Percentiles rank a stretch among this genome's conserved stretches.
Conservation (phyloP, 2,797 vertebrate genomes). For the Sebastes steindachneri region DNA sequence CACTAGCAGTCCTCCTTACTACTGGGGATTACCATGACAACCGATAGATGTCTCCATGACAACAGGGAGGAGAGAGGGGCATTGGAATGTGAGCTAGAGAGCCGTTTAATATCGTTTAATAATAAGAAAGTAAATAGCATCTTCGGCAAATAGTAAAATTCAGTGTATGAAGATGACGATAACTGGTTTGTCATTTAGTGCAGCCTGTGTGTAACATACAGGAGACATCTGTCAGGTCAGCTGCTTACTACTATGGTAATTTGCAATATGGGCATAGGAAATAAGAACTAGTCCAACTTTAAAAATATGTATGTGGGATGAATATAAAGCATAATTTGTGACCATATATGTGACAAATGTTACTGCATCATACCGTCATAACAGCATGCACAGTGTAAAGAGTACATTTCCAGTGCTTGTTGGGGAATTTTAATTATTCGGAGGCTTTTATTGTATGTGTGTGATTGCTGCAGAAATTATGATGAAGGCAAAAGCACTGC, state of each 20-base stretch:
- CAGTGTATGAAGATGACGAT: neutral
- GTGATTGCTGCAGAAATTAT: conserved; percentile 19
- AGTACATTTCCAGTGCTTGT: neutral
- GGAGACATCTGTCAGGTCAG: conserved; percentile 16
- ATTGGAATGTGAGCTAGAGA: conserved; percentile 15
- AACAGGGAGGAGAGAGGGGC: conserved; percentile 53
- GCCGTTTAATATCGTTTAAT: neutral
- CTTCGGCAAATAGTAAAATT: neutral
- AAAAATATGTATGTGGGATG: neutral
- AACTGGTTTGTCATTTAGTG: neutral
- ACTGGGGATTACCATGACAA: conserved; percentile 69
- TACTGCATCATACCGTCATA: neutral
- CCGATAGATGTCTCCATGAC: conserved; percentile 71
- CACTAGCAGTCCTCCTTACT: conserved; percentile 44
- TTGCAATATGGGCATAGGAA: neutral
- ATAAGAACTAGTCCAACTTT: neutral
- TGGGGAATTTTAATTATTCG: neutral
- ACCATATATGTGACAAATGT: neutral
- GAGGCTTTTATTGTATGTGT: neutral
- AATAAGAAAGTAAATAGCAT: neutral
- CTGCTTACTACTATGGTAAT: neutral
- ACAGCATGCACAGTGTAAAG: neutral
- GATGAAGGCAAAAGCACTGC: conserved; percentile 29
- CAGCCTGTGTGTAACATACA: neutral
- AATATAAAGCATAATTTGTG: neutral